These are phyloP conservation scores for Cremastinae sp. DNA, from an alignment of 2,888 invertebrate genomes.

Conservation along the genomic window DNA sequence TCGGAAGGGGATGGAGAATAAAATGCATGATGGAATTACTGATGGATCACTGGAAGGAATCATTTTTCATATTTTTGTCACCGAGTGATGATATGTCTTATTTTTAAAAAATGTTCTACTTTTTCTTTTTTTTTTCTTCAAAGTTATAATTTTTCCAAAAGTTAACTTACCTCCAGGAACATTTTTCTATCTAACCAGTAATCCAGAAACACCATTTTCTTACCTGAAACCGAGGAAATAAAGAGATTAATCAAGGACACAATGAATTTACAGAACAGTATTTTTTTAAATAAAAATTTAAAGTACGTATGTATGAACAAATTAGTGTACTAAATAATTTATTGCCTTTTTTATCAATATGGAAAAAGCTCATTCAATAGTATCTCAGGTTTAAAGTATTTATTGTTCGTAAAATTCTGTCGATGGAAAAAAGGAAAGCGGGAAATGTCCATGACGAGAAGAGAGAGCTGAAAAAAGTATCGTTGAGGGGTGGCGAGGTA, in stretches of 20 bases:
- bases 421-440: conserved; percentile 50
- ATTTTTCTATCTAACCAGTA: not conserved
- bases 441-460: conserved; percentile 37
- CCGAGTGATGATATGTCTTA: not conserved
- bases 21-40: too few species aligned
- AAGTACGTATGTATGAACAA: too few species aligned
- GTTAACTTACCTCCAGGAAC: conserved; percentile 36
- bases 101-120: not conserved
- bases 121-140: not conserved
- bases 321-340: not conserved
- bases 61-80: too few species aligned
- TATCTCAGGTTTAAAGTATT: conserved; percentile 24
- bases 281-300: not conserved
- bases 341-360: too few species aligned
- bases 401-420: conserved; percentile 60
- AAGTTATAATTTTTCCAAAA: not conserved
- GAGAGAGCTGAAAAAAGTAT: conserved; percentile 51
- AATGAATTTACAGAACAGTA: not conserved
- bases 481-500: conserved; percentile 52
- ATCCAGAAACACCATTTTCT: conserved; percentile 10
- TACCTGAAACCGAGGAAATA: conserved; percentile 51
- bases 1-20: too few species aligned
- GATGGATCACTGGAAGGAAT: too few species aligned
- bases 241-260: conserved; percentile 1
- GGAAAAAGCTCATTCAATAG: too few species aligned